Evolutionary conservation across 2,888 invertebrate genomes (phyloP), one percentile per base, ranked within the genome.

Genomic region (Cryptocephalus moraei): DNA sequence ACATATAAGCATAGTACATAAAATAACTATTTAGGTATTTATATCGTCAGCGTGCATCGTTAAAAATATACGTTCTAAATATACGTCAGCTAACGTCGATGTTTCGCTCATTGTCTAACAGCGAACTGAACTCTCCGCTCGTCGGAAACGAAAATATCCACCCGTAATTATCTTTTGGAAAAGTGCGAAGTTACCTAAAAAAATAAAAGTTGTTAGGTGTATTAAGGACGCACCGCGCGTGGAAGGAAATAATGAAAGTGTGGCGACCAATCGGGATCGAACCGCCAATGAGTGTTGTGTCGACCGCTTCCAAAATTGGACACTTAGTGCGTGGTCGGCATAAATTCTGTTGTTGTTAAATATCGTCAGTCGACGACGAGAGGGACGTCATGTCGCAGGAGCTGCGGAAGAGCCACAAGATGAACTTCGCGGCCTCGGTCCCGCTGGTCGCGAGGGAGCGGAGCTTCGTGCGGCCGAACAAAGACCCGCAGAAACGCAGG

Each of bases 391-490:
- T 68, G 68, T 51, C 67, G 67, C 44, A 69, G 36, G 58, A 58
- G 36, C 53, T 67, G 47, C 67, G 64, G 57, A 63, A 67, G 46
- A 68, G 68, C 52, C 66, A 67, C 44, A 69, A 67, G 51, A 61
- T 67, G 38, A 77, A 79, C 62, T 78, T 79, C 62, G 72, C 76
- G 34, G 73, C 75, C 40, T 72, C 74, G 10, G 33, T 51, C 4
- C 58, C 58, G 49, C 76, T 80, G 57, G 76, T 81, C 56, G 79
- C 80, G 66, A 71, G 84, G 56, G 84, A 84, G 67, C 74, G 84
- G 56, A 84, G 84, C 67, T 84, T 84, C 68, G 75, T 84, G 45
- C 76, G 81, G 50, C 75, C 78, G 40, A 82, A 76, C 69, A 62
- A 61, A 44, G 69, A 70, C 34, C 57, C 64, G 8, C 60, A 75